Conservation (phyloP, 2,888 invertebrate genomes). For the Oligia latruncula region DNA sequence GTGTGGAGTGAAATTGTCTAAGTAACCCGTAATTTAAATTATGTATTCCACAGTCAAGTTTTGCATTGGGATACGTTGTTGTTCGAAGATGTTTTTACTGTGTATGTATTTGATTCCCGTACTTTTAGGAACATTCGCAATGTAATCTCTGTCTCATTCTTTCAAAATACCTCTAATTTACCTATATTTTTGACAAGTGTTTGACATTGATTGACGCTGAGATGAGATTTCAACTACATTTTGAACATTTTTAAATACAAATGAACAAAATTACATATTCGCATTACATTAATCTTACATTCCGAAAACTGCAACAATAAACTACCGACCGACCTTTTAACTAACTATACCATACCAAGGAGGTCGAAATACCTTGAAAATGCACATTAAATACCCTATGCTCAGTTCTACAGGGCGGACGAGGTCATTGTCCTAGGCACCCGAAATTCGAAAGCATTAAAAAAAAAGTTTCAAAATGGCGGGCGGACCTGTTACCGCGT, state of each 20-base stretch:
- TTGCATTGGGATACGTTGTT: not conserved
- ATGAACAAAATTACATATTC: not conserved
- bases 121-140: not conserved
- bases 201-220: not conserved
- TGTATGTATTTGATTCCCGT: not conserved
- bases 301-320: not conserved
- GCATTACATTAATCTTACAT: not conserved
- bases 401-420: slow-evolving; percentile 68
- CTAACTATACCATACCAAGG: not conserved
- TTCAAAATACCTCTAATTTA: not conserved
- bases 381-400: slow-evolving; percentile 56
- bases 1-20: not conserved
- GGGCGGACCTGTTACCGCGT: slow-evolving; percentile 88
- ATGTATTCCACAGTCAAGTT: not conserved
- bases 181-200: no score
- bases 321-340: not conserved
- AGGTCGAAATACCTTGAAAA: slow-evolving; percentile 32
- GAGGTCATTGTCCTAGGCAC: slow-evolving; percentile 89
- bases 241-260: not conserved
- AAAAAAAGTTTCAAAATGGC: slow-evolving; percentile 89
- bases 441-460: slow-evolving; percentile 90
- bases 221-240: not conserved
- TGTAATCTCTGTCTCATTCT: not conserved
- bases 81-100: not conserved
- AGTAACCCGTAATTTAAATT: not conserved